Percentiles rank a stretch among this genome's conserved stretches.
phyloP scores from a whole-genome alignment of 2,113 vertebrate species.

The Fulica atra region DNA sequence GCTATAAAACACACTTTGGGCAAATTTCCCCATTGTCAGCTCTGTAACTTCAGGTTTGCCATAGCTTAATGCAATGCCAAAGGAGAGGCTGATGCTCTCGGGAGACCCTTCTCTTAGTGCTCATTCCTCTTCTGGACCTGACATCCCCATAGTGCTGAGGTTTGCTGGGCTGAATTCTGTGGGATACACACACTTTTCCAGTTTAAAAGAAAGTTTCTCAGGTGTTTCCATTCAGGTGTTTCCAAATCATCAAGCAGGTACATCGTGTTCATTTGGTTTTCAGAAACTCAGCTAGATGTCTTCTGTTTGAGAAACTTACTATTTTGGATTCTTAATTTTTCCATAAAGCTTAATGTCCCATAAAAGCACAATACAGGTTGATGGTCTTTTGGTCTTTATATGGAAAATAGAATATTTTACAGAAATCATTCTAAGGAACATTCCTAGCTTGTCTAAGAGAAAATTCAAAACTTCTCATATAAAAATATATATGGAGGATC shows the following conservation, averaged over 20 bases:
- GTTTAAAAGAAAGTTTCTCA: background rate
- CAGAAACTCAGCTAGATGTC: background rate
- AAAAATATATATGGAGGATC: background rate
- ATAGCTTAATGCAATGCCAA: accelerated
- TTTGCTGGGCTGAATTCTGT: background rate
- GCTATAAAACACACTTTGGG: background rate
- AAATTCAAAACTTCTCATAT: background rate
- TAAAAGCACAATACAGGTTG: background rate
- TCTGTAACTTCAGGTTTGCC: background rate
- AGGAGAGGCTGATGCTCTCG: background rate
- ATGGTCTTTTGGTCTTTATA: background rate
- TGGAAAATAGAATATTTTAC: background rate
- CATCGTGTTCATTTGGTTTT: background rate
- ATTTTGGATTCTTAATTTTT: background rate
- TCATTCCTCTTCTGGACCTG: background rate
- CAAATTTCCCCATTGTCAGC: background rate
- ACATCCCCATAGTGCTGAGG: accelerated
- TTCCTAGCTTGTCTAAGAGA: background rate
- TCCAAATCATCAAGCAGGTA: background rate
- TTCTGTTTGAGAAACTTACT: background rate
- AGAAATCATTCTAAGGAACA: background rate
- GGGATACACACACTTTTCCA: background rate
- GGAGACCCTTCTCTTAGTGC: background rate
- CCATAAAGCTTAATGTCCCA: background rate
- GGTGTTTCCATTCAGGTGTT: background rate